phyloP scores from a whole-genome alignment of 2,113 vertebrate species.

The Xyliphius kryptos region DNA sequence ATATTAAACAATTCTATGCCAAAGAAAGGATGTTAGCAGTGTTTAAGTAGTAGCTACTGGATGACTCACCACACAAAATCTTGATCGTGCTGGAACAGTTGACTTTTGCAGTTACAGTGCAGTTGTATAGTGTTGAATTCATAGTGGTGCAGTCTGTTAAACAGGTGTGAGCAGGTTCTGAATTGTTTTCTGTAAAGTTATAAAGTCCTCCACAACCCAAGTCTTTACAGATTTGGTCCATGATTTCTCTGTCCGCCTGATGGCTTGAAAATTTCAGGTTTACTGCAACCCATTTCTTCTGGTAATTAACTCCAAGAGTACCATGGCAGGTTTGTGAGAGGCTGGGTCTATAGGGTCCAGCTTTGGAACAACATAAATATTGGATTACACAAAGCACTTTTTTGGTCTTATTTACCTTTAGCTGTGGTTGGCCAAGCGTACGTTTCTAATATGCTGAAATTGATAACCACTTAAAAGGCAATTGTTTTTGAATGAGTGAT shows the following conservation, averaged over 20 bases:
- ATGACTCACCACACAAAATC: constrained; percentile 43
- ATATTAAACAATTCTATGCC: not conserved
- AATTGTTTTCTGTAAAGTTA: not conserved
- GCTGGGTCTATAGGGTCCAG: constrained; percentile 1
- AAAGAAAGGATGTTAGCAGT: not conserved
- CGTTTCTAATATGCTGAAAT: no score
- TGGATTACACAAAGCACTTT: not conserved
- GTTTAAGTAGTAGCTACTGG: not conserved
- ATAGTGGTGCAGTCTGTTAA: constrained; percentile 33
- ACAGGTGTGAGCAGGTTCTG: constrained; percentile 16
- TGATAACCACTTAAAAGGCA: no score
- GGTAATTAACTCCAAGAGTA: constrained; percentile 6
- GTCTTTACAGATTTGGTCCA: constrained; percentile 24
- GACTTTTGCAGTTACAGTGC: constrained; percentile 9
- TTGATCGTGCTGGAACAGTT: constrained; percentile 20
- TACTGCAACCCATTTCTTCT: constrained; percentile 13
- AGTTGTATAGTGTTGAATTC: constrained; percentile 32
- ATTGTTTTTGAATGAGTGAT: no score
- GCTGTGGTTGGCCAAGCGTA: no score
- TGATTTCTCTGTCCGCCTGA: not conserved
- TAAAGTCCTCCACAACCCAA: constrained; percentile 30
- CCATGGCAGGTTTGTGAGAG: constrained; percentile 34
- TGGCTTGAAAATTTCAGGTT: constrained; percentile 4
- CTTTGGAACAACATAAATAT: constrained; percentile 11
- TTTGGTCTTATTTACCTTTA: not conserved